A percentile compares a stretch with the other conserved stretches of the same genome.
Evolutionary conservation across 1,140 invertebrate genomes (phyloP).

Genomic region (Kradibia gibbosae): DNA sequence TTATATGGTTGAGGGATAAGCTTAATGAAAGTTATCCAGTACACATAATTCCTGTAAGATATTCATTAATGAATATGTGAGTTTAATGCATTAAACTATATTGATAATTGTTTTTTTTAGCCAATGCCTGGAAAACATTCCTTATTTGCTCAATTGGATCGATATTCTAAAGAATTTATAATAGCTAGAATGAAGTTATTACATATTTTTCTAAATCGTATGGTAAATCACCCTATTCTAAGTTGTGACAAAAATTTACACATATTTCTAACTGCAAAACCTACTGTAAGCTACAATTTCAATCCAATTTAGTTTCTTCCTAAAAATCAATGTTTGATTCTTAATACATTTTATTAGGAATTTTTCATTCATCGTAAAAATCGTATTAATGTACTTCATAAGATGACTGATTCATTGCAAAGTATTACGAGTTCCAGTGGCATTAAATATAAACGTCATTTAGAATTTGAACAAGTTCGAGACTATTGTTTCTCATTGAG

Average conservation of each 20-base stretch:
- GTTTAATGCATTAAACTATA: background rate
- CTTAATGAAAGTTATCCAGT: conserved; percentile 79
- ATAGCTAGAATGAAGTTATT: conserved; percentile 80
- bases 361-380: conserved; percentile 79
- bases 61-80: background rate
- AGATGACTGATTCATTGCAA: conserved; percentile 77
- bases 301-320: conserved; percentile 11
- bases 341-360: conserved; percentile 72
- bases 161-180: conserved; percentile 85
- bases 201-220: conserved; percentile 79
- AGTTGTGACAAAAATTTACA: conserved; percentile 80
- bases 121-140: conserved; percentile 84
- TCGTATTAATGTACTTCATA: conserved; percentile 74
- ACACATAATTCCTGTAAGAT: conserved; percentile 80
- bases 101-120: conserved; percentile 67
- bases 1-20: conserved; percentile 81
- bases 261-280: conserved; percentile 80
- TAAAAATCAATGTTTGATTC: background rate
- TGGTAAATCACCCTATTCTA: conserved; percentile 81
- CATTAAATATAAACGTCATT: conserved; percentile 75
- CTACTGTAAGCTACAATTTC: conserved; percentile 74
- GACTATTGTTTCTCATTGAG: conserved; percentile 78
- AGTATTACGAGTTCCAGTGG: conserved; percentile 74
- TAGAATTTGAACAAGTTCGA: conserved; percentile 79
- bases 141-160: conserved; percentile 79